Evolutionary conservation across 2,113 vertebrate species (phyloP), one percentile per base, ranked within the genome.

Genomic region (Enhydra lutris): DNA sequence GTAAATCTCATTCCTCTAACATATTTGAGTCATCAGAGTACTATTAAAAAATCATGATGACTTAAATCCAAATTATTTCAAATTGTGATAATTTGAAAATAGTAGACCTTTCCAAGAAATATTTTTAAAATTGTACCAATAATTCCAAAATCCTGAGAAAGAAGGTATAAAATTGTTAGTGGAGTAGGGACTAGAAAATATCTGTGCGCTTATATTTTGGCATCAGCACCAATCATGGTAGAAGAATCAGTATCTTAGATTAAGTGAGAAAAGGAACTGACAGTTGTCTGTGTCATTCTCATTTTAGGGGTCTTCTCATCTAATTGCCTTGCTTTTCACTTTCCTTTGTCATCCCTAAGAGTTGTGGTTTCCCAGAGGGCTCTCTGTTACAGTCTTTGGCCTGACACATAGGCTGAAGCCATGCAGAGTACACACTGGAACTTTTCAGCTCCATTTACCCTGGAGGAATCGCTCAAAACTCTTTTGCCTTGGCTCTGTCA

Each of bases 191-290:
- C 50, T 47, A 82, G 76, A 96, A 94, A 85, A 92, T 45, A 17
- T 31, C 23, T 67, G 8, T 5, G 14, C 23, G 4, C 65, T 97
- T 78, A 8, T 74, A 79, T 92, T 93, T 90, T 82, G 73, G 69
- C 89, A 57, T 52, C 4, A 45, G 31, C 31, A 47, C 26, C 52
- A 52, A 61, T 82, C 29, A 52, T 42, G n/a, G 45, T 85, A 55
- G 79, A 96, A 94, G 65, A 76, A 59, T 86, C 47, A 73, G 34
- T 8, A 42, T 84, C 69, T 90, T 52, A 55, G 89, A 84, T 81
- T 67, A 84, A 89, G 96, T 36, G 61, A 95, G 91, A 31, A 52
- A 45, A 89, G 76, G 65, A 85, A 89, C 82, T 50, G 89, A 65
- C 45, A 47, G 83, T 31, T 3, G 1, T 50, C 31, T 94, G 80